Evolutionary conservation across 2,113 vertebrate species (phyloP), one percentile per base, ranked within the genome.

Genomic region (Pyrgilauda ruficollis): DNA sequence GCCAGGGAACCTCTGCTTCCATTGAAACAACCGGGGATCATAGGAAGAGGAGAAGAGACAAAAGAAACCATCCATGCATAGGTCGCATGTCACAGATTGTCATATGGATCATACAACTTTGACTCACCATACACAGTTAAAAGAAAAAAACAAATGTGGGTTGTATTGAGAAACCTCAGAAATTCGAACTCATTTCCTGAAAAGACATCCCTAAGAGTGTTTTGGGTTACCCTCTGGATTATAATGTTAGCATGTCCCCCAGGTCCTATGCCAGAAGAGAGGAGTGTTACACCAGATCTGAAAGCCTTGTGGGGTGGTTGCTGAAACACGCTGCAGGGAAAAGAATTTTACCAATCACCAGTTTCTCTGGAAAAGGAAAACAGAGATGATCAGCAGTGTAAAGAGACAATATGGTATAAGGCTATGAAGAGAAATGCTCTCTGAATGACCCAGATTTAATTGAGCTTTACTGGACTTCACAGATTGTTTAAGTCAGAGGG

Each of bases 401-500:
- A 69, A 52, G 24, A 44, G 52, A 41, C 3, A 4, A 73, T 12
- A 49, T 46, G 31, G 7, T 15, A 72, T 47, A 43, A 94, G 28
- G 37, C 15, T 69, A 11, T 26, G 14, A 61, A 64, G 26, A 90
- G 20, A 91, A 91, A 73, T 20, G 26, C 77, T 84, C 62, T 53
- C 61, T 7, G 4, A 28, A 52, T 70, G 15, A 75, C 44, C 15
- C 31, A 89, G 61, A 64, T 78, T 94, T 93, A 90, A 76, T 18
- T 84, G 69, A 82, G 53, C 69, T 94, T 92, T 84, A 74, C 44
- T 66, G 66, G 80, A 75, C 33, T 84, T 84, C 69, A 84, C 35
- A 82, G 74, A 87, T 79, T 74, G 27, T 78, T 62, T n/a, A 77
- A 77, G 18, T 70, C 49, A 55, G n/a, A 82, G 13, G 6, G n/a